These are phyloP conservation scores for Drosophila ironensis DNA, from an alignment of 1,140 invertebrate species.

Conservation along the genomic window DNA sequence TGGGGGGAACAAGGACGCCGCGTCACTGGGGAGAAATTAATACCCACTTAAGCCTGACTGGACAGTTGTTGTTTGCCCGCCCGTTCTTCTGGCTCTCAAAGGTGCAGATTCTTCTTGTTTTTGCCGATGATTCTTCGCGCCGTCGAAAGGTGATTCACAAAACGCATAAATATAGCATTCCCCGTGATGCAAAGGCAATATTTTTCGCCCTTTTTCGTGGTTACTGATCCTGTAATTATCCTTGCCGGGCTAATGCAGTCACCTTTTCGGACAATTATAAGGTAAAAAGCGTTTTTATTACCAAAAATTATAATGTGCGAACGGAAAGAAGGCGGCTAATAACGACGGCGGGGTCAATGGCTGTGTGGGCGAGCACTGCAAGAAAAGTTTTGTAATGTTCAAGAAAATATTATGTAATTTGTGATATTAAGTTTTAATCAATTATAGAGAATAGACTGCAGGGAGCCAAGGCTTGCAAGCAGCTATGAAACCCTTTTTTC, in stretches of 20 bases:
- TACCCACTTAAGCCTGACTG: constrained; percentile 78
- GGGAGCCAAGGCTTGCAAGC: too few species aligned
- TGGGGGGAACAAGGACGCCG: constrained; percentile 16
- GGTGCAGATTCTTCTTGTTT: background rate
- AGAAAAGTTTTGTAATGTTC: constrained; percentile 1
- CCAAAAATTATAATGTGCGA: constrained; percentile 78
- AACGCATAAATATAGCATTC: constrained; percentile 54
- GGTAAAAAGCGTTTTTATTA: constrained; percentile 70
- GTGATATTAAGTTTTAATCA: too few species aligned
- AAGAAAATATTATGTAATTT: too few species aligned
- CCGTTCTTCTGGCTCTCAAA: background rate
- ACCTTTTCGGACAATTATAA: constrained; percentile 56
- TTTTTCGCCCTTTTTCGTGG: background rate
- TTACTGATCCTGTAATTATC: constrained; percentile 53
- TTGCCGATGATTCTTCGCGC: constrained; percentile 14
- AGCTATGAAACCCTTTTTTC: too few species aligned
- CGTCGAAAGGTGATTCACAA: constrained; percentile 63
- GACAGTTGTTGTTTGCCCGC: constrained; percentile 47
- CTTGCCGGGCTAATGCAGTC: constrained; percentile 8
- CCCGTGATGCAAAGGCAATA: constrained; percentile 1
- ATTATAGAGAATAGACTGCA: too few species aligned
- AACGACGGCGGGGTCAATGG: constrained; percentile 32
- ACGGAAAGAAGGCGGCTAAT: constrained; percentile 37
- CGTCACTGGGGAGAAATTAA: constrained; percentile 70
- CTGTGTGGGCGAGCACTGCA: background rate